Percentiles rank a stretch among this genome's conserved stretches.
These are phyloP conservation scores for Emmelina monodactyla DNA, from an alignment of 2,888 invertebrate species.

Conservation along the genomic window DNA sequence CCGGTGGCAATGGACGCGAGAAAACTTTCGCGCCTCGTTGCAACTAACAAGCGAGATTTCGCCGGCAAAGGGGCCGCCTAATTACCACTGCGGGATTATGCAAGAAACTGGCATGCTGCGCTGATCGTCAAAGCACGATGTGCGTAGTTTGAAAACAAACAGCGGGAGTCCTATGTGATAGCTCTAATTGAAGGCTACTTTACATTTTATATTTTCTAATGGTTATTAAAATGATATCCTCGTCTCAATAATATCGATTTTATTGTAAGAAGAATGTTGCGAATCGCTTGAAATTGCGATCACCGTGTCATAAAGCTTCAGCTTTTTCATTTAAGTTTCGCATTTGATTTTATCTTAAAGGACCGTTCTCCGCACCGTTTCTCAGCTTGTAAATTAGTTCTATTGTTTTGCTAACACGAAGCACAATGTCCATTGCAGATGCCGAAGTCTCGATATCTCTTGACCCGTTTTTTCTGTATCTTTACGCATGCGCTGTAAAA, in stretches of 20 bases:
- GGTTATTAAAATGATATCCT: too few species aligned
- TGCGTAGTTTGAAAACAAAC: constrained; percentile 45
- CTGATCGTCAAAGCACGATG: constrained; percentile 32
- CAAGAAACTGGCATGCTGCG: constrained; percentile 39
- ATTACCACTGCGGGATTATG: constrained; percentile 49
- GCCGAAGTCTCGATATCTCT: constrained; percentile 24
- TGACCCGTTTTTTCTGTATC: constrained; percentile 32
- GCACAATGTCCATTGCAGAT: constrained; percentile 38
- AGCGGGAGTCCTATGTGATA: constrained; percentile 31
- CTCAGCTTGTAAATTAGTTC: constrained; percentile 38
- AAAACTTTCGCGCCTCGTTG: constrained; percentile 57
- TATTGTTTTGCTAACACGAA: constrained; percentile 44
- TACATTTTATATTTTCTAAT: constrained; percentile 6
- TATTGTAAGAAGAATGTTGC: too few species aligned
- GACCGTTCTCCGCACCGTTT: constrained; percentile 22
- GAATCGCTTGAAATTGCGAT: too few species aligned
- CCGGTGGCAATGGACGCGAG: constrained; percentile 45
- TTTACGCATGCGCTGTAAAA: constrained; percentile 28
- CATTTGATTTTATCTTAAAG: too few species aligned
- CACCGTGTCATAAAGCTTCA: too few species aligned
- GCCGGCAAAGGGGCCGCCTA: constrained; percentile 45
- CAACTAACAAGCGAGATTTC: constrained; percentile 40
- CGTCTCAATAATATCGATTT: too few species aligned
- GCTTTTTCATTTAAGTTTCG: too few species aligned
- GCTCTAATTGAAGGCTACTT: constrained; percentile 8